These are phyloP conservation scores for Lordiphosa clarofinis DNA, from an alignment of 1,140 invertebrate species.

Conservation along the genomic window DNA sequence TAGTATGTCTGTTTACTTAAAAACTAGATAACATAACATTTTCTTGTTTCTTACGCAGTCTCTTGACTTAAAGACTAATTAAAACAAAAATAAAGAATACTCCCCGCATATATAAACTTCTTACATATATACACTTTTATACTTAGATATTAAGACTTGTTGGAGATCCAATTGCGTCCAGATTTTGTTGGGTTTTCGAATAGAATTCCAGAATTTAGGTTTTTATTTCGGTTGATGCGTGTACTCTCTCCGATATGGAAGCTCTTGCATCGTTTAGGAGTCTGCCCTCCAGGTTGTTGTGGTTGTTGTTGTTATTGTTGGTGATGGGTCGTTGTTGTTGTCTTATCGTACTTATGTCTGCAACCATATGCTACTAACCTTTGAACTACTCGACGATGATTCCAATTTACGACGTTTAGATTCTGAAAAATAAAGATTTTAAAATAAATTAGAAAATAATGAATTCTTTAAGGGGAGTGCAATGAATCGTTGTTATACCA, in stretches of 20 bases:
- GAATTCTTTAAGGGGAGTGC: too few relatives aligned
- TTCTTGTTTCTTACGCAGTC: background rate
- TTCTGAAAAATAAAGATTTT: constrained; percentile 81
- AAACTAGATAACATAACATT: background rate
- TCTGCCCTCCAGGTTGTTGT: constrained; percentile 21
- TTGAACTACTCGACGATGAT: constrained; percentile 83
- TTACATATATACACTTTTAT: background rate
- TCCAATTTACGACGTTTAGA: constrained; percentile 91
- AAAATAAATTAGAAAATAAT: constrained; percentile 1
- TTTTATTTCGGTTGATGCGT: background rate
- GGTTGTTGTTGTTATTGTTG: constrained; percentile 24
- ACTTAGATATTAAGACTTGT: constrained; percentile 7
- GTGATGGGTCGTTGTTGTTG: constrained; percentile 37
- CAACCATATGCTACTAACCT: constrained; percentile 85
- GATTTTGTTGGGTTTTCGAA: too few relatives aligned
- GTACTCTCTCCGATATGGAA: background rate
- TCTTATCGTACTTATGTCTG: constrained; percentile 74
- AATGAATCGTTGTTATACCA: too few relatives aligned
- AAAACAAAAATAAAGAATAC: too few relatives aligned
- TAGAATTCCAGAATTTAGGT: background rate
- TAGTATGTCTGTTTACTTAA: too few relatives aligned
- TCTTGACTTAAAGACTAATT: background rate
- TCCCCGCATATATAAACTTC: background rate
- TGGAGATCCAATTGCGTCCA: constrained; percentile 3
- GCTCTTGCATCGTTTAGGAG: constrained; percentile 3